phyloP scores from a whole-genome alignment of 2,888 invertebrate species.

The Alviniconcha strummeri region DNA sequence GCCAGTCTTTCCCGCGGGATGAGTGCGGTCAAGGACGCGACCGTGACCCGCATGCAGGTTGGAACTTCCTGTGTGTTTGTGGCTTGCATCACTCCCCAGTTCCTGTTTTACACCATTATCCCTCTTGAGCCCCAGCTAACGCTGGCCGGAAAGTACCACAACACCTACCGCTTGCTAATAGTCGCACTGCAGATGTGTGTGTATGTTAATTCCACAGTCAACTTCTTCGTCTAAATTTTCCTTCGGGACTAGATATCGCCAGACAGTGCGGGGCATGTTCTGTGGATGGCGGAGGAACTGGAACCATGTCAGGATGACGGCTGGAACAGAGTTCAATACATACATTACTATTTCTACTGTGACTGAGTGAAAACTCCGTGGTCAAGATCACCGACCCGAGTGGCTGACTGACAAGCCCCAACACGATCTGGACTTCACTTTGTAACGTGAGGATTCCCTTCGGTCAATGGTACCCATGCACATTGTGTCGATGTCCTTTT shows the following conservation, averaged over 20 bases:
- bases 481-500: not conserved
- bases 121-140: not conserved
- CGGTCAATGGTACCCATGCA: not conserved
- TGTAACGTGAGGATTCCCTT: not conserved
- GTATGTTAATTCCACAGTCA: not conserved
- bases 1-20: not conserved
- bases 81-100: not conserved
- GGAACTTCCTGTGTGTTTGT: not conserved
- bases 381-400: no score
- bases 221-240: not conserved
- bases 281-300: not conserved
- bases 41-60: slow-evolving; percentile 6
- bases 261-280: not conserved
- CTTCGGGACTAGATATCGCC: not conserved
- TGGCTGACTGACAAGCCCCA: no score
- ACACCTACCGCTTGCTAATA: not conserved
- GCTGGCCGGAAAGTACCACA: not conserved
- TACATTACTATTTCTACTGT: not conserved
- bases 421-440: no score
- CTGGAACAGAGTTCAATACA: no score
- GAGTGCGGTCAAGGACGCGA: not conserved
- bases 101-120: not conserved
- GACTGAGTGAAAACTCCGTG: no score
- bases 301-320: no score
- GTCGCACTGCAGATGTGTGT: not conserved